Evolutionary conservation across 1,140 invertebrate species (phyloP).

Genomic region (Cherax quadricarinatus): DNA sequence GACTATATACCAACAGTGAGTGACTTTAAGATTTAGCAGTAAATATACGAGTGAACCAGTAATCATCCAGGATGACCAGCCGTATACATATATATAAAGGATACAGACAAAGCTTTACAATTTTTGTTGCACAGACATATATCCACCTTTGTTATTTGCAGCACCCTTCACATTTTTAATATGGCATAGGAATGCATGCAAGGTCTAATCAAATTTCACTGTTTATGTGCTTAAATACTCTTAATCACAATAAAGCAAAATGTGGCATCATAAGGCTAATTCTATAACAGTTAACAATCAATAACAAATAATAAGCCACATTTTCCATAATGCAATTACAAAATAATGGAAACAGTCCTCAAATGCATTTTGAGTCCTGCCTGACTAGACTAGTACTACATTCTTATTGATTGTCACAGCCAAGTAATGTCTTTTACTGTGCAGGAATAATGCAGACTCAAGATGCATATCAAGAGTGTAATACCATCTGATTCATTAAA

Average conservation of each 20-base stretch:
- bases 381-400: slow-evolving; percentile 6
- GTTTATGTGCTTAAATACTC: not conserved
- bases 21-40: no score
- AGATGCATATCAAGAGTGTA: not conserved
- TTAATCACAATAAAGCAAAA: not conserved
- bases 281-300: slow-evolving; percentile 17
- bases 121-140: not conserved
- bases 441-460: not conserved
- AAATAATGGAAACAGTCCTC: not conserved
- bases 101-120: not conserved
- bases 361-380: not conserved
- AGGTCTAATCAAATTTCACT: not conserved
- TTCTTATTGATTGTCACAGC: slow-evolving; percentile 42
- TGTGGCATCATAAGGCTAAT: not conserved
- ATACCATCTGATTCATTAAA: not conserved
- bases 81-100: not conserved
- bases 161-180: not conserved
- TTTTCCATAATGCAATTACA: not conserved
- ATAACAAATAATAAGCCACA: slow-evolving; percentile 11
- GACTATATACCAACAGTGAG: no score
- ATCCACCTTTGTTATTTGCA: not conserved
- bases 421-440: slow-evolving; percentile 17
- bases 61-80: no score
- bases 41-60: no score
- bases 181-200: not conserved